A percentile compares a stretch with the other conserved stretches of the same genome.
These are phyloP conservation scores for Sinotaia quadrata DNA, from an alignment of 2,888 invertebrate genomes.

Conservation along the genomic window DNA sequence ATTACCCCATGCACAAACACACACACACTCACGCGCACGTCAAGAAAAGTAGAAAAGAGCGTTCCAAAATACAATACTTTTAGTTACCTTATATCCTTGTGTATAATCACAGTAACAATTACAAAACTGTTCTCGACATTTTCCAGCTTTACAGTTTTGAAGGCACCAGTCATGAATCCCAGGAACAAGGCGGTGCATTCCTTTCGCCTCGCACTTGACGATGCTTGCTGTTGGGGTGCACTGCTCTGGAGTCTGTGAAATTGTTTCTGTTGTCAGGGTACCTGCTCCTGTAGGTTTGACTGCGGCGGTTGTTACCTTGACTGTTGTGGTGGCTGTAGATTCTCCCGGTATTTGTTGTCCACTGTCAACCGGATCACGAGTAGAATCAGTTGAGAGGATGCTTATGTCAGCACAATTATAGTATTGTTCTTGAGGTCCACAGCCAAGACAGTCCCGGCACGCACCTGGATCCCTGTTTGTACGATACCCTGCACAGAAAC, in stretches of 20 bases:
- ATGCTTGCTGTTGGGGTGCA: conserved; percentile 28
- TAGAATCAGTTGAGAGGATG: conserved; percentile 23
- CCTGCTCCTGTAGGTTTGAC: background rate
- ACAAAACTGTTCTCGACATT: conserved; percentile 31
- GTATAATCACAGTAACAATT: conserved; percentile 35
- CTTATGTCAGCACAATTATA: conserved; percentile 55
- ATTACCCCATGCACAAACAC: background rate
- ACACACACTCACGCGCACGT: background rate
- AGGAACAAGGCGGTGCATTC: conserved; percentile 27
- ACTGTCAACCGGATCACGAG: background rate
- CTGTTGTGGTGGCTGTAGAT: background rate
- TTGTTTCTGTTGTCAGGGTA: background rate
- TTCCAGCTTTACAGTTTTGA: conserved; percentile 32
- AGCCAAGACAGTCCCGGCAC: conserved; percentile 41
- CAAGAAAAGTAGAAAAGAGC: background rate
- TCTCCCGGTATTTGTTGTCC: background rate
- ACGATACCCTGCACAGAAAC: conserved; percentile 48
- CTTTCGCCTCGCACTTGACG: conserved; percentile 29
- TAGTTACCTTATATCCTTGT: conserved; percentile 13
- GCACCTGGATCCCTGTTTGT: conserved; percentile 36
- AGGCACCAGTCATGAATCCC: conserved; percentile 35
- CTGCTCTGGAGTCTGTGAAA: background rate
- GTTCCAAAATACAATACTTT: background rate
- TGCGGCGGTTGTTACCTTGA: background rate
- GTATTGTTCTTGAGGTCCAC: conserved; percentile 48